Evolutionary conservation across 92 coral and sea anemone genomes (phyloP).

Genomic region (Parazoanthus atlanticus): DNA sequence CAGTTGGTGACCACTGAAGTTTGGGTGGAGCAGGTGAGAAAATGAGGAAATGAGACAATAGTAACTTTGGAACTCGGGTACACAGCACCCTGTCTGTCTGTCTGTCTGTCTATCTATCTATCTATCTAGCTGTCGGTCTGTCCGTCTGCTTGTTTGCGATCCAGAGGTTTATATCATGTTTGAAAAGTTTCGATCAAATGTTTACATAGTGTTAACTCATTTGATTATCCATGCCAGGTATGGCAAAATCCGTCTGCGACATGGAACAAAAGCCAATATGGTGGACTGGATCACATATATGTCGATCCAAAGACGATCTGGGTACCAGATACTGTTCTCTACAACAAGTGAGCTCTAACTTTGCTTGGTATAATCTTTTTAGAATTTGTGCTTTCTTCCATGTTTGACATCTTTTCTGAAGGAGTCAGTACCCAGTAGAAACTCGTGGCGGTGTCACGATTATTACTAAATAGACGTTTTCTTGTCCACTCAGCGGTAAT

Average conservation of each 20-base stretch:
- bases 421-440: too few relatives aligned
- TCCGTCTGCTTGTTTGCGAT: too few relatives aligned
- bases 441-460: too few relatives aligned
- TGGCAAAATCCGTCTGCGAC: neutral
- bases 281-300: slow-evolving; percentile 10
- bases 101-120: too few relatives aligned
- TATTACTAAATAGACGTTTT: neutral
- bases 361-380: too few relatives aligned
- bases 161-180: too few relatives aligned
- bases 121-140: too few relatives aligned
- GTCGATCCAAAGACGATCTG: neutral
- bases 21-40: neutral
- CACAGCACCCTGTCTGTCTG: too few relatives aligned
- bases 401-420: too few relatives aligned
- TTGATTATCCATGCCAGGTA: neutral
- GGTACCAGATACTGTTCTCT: slow-evolving; percentile 8
- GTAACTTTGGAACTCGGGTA: too few relatives aligned
- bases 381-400: too few relatives aligned
- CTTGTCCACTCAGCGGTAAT: neutral
- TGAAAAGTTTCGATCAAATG: neutral
- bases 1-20: neutral
- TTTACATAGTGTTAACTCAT: neutral
- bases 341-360: neutral
- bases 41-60: too few relatives aligned
- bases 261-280: slow-evolving; percentile 7